phyloP scores from a whole-genome alignment of 2,888 invertebrate genomes.

The Heterodera filipjevi region DNA sequence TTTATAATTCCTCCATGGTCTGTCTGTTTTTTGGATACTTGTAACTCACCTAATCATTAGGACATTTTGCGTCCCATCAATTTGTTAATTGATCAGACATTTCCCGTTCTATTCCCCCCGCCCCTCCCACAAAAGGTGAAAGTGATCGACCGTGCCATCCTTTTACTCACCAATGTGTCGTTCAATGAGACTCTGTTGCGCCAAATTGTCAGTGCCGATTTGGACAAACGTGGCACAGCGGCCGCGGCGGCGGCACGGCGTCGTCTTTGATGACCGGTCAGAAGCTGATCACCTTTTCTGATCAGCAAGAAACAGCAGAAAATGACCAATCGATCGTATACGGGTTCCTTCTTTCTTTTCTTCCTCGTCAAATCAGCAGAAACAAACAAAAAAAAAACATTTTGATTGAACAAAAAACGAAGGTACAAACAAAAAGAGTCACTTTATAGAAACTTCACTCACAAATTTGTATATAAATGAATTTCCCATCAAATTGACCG shows the following conservation, averaged over 20 bases:
- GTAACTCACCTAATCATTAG: no score
- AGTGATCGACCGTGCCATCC: conserved; percentile 54
- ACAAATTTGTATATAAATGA: not conserved
- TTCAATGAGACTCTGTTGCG: conserved; percentile 58
- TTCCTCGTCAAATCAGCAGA: no score
- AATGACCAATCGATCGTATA: not conserved
- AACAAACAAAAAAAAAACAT: no score
- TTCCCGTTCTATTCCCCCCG: no score
- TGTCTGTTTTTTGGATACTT: no score
- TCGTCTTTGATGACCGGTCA: no score
- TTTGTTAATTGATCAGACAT: not conserved
- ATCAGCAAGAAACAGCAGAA: not conserved
- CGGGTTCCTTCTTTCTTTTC: not conserved
- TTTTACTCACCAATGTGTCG: conserved; percentile 60
- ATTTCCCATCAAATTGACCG: not conserved
- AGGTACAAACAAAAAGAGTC: conserved; percentile 13
- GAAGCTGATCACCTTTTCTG: not conserved
- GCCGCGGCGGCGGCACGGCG: not conserved
- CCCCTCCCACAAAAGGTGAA: conserved; percentile 53
- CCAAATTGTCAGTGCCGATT: conserved; percentile 53
- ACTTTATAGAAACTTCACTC: not conserved
- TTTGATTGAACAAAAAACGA: not conserved
- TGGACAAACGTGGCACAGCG: conserved; percentile 33
- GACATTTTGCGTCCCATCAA: no score
- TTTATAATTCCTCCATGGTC: no score